phyloP scores from a whole-genome alignment of 1,140 invertebrate species.

The Ceratosolen fusciceps region DNA sequence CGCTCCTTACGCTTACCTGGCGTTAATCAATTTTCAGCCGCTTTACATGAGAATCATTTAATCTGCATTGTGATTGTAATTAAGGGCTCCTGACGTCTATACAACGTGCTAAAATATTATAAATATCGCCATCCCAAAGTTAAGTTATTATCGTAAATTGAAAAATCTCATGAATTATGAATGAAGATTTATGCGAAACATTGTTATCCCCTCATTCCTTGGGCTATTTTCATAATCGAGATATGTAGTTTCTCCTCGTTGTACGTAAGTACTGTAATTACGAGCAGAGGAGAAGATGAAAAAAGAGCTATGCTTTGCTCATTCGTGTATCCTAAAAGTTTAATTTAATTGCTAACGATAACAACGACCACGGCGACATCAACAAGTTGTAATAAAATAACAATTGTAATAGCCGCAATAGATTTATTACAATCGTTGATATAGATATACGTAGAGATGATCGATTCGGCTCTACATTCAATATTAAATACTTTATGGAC shows the following conservation, averaged over 20 bases:
- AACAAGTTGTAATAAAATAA: too few relatives aligned
- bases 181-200: constrained; percentile 2
- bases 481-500: too few relatives aligned
- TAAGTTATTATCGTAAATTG: background rate
- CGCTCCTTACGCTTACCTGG: too few relatives aligned
- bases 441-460: too few relatives aligned
- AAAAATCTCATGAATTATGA: constrained; percentile 33
- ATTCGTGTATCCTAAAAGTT: constrained; percentile 8
- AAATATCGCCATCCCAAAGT: background rate
- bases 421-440: too few relatives aligned
- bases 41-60: too few relatives aligned
- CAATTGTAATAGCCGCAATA: too few relatives aligned
- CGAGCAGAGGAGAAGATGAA: background rate
- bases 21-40: too few relatives aligned
- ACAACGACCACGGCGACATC: too few relatives aligned
- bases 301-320: constrained; percentile 19
- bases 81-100: background rate
- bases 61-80: background rate
- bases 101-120: background rate
- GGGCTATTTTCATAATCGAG: constrained; percentile 5
- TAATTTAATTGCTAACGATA: constrained; percentile 22
- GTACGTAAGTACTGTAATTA: constrained; percentile 4
- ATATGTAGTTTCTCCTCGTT: constrained; percentile 2
- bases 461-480: too few relatives aligned
- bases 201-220: constrained; percentile 1